A percentile compares a stretch with the other conserved stretches of the same genome.
Evolutionary conservation across 2,888 invertebrate genomes (phyloP).

Genomic region (Therioaphis trifolii): DNA sequence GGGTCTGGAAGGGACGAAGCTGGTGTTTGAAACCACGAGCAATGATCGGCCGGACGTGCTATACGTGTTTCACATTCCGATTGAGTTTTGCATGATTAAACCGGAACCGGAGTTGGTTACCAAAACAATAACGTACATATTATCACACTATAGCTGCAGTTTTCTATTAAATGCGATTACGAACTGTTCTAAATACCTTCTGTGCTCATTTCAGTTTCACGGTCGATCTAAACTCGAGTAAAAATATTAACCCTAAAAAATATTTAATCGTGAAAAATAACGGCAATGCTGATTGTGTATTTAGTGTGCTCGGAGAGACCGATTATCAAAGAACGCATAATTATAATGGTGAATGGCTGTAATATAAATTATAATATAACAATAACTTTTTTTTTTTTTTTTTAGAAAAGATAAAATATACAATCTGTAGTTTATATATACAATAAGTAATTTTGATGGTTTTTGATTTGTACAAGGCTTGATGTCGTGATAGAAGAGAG

Average conservation of each 20-base stretch:
- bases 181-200: background rate
- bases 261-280: slow-evolving; percentile 42
- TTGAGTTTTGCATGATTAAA: slow-evolving; percentile 30
- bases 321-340: background rate
- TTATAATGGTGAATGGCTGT: background rate
- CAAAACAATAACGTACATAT: slow-evolving; percentile 45
- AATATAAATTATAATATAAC: background rate
- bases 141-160: background rate
- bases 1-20: slow-evolving; percentile 4
- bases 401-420: no score
- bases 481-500: no score
- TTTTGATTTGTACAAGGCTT: no score
- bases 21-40: slow-evolving; percentile 38
- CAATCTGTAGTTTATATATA: no score
- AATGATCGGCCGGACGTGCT: slow-evolving; percentile 4
- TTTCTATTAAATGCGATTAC: background rate
- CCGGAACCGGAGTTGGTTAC: slow-evolving; percentile 54
- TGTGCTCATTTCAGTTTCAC: slow-evolving; percentile 37
- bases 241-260: background rate
- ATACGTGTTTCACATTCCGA: slow-evolving; percentile 14
- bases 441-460: no score
- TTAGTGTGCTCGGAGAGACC: slow-evolving; percentile 35
- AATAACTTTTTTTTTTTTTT: no score
- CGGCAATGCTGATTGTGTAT: slow-evolving; percentile 29
- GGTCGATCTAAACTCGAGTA: background rate